These are phyloP conservation scores for Amphiduros pacificus DNA, from an alignment of 2,888 invertebrate genomes.

Conservation along the genomic window DNA sequence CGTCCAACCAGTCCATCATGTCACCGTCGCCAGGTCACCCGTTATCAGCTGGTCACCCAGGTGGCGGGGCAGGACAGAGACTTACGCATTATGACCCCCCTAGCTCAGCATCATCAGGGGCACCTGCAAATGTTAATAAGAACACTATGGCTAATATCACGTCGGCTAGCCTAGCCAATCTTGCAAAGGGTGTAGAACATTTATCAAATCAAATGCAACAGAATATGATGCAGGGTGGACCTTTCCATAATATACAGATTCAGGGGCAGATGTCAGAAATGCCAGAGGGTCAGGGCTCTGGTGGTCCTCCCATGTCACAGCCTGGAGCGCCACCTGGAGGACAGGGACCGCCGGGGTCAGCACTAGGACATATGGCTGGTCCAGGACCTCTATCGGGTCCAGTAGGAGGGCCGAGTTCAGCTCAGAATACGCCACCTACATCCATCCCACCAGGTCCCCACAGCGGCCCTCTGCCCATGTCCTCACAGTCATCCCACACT, in stretches of 20 bases:
- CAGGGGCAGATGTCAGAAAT: constrained; percentile 45
- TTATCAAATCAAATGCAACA: constrained; percentile 58
- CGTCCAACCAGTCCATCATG: constrained; percentile 29
- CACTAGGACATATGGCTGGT: background rate
- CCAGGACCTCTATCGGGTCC: constrained; percentile 3
- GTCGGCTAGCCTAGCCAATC: constrained; percentile 56
- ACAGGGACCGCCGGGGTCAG: background rate
- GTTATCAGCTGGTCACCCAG: constrained; percentile 38
- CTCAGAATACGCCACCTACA: constrained; percentile 14
- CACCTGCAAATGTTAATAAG: constrained; percentile 28
- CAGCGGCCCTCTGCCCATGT: constrained; percentile 27
- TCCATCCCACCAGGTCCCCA: constrained; percentile 26
- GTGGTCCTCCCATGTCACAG: constrained; percentile 19
- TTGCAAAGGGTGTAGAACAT: constrained; percentile 58
- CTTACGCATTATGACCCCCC: constrained; percentile 49
- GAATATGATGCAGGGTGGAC: constrained; percentile 59
- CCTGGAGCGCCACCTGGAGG: constrained; percentile 20
- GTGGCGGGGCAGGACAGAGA: constrained; percentile 37
- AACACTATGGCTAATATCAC: constrained; percentile 54
- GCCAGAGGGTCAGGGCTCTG: constrained; percentile 35
- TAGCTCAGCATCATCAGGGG: background rate
- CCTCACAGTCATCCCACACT: constrained; percentile 29
- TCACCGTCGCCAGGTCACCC: constrained; percentile 40
- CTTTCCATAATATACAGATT: constrained; percentile 58
- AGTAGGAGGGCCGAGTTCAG: constrained; percentile 8